phyloP scores from a whole-genome alignment of 2,797 vertebrate species.

The Lerista edwardsae region DNA sequence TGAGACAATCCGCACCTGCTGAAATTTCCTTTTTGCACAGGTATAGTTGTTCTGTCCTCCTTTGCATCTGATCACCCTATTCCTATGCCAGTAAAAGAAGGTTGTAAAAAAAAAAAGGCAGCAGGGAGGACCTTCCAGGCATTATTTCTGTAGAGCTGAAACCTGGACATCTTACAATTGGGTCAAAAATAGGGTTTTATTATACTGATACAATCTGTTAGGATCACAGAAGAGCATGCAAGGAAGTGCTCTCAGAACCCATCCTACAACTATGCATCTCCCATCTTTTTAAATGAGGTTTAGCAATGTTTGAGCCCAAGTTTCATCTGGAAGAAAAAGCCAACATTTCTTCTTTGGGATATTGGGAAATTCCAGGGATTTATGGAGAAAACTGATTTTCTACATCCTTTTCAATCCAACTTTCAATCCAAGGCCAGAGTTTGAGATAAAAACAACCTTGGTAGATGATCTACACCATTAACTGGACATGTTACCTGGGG shows the following conservation, averaged over 20 bases:
- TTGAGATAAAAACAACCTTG: no score
- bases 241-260: no score
- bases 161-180: not conserved
- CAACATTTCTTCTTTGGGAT: not conserved
- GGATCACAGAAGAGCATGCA: not conserved
- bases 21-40: not conserved
- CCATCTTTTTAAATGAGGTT: not conserved
- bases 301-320: not conserved
- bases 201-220: not conserved
- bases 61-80: not conserved
- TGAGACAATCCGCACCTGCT: not conserved
- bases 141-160: not conserved
- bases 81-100: not conserved
- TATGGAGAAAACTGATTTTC: no score
- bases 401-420: no score
- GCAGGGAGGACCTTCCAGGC: not conserved
- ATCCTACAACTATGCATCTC: not conserved
- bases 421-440: no score
- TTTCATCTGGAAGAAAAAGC: not conserved
- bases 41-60: not conserved
- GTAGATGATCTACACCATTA: no score
- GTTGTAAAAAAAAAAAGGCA: not conserved
- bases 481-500: no score
- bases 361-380: not conserved
- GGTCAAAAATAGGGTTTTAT: not conserved